Conservation (phyloP, 1,140 invertebrate genomes). For the Drosophila bocqueti region DNA sequence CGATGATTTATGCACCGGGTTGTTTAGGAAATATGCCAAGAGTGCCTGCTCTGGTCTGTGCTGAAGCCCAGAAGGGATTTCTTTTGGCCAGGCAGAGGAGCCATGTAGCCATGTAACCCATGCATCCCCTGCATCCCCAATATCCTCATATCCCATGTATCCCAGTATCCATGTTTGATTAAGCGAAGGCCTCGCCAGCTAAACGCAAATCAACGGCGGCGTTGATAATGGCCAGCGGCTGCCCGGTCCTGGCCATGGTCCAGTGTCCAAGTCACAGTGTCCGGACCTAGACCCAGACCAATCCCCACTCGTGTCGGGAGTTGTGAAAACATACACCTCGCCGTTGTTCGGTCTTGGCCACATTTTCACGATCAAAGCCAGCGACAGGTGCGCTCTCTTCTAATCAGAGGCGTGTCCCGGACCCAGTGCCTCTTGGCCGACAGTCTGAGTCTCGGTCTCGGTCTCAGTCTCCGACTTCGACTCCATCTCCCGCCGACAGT, state of each 20-base stretch:
- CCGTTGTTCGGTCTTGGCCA: slow-evolving; percentile 26
- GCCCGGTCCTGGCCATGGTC: slow-evolving; percentile 16
- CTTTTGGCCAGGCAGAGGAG: slow-evolving; percentile 45
- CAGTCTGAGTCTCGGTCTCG: not conserved
- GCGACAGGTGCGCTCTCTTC: slow-evolving; percentile 77
- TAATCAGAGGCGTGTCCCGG: slow-evolving; percentile 74
- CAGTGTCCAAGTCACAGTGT: not conserved
- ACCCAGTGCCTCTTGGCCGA: slow-evolving; percentile 43
- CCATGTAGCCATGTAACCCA: slow-evolving; percentile 1
- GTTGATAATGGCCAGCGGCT: slow-evolving; percentile 77
- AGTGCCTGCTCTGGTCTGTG: slow-evolving; percentile 26
- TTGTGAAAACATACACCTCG: slow-evolving; percentile 82
- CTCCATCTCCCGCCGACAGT: slow-evolving; percentile 69
- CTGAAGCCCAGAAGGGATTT: slow-evolving; percentile 77
- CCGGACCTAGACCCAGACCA: not conserved
- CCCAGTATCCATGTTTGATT: slow-evolving; percentile 77
- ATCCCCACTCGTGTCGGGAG: slow-evolving; percentile 70
- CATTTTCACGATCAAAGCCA: slow-evolving; percentile 60
- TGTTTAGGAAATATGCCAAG: slow-evolving; percentile 83
- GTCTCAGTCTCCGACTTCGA: not conserved
- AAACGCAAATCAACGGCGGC: slow-evolving; percentile 80
- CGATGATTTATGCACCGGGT: slow-evolving; percentile 79
- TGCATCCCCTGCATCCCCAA: not conserved
- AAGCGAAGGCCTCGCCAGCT: slow-evolving; percentile 64
- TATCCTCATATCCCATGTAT: slow-evolving; percentile 22